Evolutionary conservation across 1,140 invertebrate genomes (phyloP).

Genomic region (Battus philenor): DNA sequence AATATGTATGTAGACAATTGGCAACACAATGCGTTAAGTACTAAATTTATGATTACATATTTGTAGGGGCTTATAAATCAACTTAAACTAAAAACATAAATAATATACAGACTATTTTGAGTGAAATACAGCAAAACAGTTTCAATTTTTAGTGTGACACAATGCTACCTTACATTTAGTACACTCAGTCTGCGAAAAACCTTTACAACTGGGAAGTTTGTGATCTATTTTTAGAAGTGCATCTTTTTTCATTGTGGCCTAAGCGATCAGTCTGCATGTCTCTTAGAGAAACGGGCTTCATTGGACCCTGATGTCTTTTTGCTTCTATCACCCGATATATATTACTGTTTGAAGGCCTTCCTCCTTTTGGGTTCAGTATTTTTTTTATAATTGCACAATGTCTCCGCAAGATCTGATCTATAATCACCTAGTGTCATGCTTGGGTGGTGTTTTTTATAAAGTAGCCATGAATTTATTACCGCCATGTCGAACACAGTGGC

Average conservation of each 20-base stretch:
- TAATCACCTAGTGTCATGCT: slow-evolving; percentile 25
- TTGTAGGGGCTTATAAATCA: slow-evolving; percentile 13
- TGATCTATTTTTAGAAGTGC: slow-evolving; percentile 26
- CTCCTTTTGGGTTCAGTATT: slow-evolving; percentile 24
- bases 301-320: slow-evolving; percentile 17
- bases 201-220: slow-evolving; percentile 23
- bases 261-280: slow-evolving; percentile 20
- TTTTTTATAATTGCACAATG: slow-evolving; percentile 23
- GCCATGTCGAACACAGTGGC: slow-evolving; percentile 21
- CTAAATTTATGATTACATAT: too few species aligned
- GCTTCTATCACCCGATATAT: slow-evolving; percentile 19
- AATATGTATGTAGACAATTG: too few species aligned
- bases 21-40: too few species aligned
- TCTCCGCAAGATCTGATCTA: slow-evolving; percentile 20
- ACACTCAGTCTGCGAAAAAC: slow-evolving; percentile 15
- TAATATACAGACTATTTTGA: slow-evolving; percentile 15
- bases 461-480: slow-evolving; percentile 21
- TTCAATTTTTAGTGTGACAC: slow-evolving; percentile 13
- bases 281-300: slow-evolving; percentile 18
- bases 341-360: slow-evolving; percentile 21
- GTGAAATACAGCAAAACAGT: slow-evolving; percentile 24
- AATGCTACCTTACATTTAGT: slow-evolving; percentile 18
- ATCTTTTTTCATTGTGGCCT: slow-evolving; percentile 19
- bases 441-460: slow-evolving; percentile 22
- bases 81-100: too few species aligned